Conservation (phyloP, 2,797 vertebrate species). For the Galago senegalensis region DNA sequence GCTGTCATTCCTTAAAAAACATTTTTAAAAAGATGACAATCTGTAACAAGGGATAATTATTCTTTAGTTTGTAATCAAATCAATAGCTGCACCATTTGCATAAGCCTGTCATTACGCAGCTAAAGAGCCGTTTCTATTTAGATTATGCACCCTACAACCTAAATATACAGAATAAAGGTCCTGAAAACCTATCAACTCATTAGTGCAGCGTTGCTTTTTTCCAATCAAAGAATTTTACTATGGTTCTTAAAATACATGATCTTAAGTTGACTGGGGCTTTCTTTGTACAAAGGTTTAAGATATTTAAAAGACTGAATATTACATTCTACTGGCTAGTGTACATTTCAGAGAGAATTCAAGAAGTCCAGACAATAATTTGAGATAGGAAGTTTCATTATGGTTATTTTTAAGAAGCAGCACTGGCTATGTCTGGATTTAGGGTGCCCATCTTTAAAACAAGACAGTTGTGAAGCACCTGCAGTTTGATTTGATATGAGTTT, state of each 20-base stretch:
- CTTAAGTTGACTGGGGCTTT: background rate
- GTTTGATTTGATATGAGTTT: constrained; percentile 48
- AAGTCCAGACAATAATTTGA: background rate
- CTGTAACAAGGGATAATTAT: background rate
- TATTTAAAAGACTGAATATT: background rate
- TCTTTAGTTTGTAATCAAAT: background rate
- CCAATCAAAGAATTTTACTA: background rate
- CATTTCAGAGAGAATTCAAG: constrained; percentile 7
- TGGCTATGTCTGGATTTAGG: background rate
- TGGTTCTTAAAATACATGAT: constrained; percentile 33
- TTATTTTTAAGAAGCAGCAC: constrained; percentile 41
- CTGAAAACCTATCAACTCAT: background rate
- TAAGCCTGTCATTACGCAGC: background rate
- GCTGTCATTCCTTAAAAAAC: background rate
- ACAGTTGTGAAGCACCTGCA: background rate
- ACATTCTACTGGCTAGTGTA: background rate
- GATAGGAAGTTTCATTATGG: background rate
- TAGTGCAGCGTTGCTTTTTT: background rate
- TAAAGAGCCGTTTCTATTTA: background rate
- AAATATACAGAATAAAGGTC: background rate
- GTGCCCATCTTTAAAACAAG: constrained; percentile 12
- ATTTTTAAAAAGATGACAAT: background rate
- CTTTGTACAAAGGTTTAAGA: background rate
- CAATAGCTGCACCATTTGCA: background rate
- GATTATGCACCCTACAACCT: background rate